Base-by-base conservation (phyloP, 2,797 vertebrate species). In the Trichosurus vulpecula region DNA sequence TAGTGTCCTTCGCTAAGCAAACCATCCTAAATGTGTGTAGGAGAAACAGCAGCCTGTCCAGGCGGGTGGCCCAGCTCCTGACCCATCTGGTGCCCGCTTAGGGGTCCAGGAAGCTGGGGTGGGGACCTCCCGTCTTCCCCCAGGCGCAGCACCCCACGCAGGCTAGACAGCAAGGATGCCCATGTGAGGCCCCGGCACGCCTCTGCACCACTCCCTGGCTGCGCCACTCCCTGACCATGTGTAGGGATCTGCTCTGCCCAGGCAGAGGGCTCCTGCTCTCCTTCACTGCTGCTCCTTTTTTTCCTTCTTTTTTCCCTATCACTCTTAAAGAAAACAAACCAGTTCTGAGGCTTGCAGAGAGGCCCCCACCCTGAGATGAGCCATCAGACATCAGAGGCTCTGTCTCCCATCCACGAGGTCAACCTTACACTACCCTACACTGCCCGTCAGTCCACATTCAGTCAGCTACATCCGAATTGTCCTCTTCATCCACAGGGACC, bases 401-500 rank as follows among this genome's bases (percentile, higher is more conserved):
- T 41, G 31, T 66, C 97, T 98, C 96, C 96, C 98, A 97, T 97
- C 98, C 98, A 93, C 97, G 97, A 98, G 97, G 97, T 97, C 97
- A 97, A 97, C 98, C 74, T 98, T 97, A 98, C 98, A 98, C 92
- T 98, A 98, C 98, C 74, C 98, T 97, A 98, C 98, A 98, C 92
- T 98, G 98, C 98, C 95, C 98, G 96, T 98, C 98, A 98, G 97
- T 98, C 98, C 98, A 98, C 9, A 81, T 98, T 98, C 98, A 98
- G 98, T 98, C 98, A 98, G 98, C 98, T 98, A 98, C 98, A 99
- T 98, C 98, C 97, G 94, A 99, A 98, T 98, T 99, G 98, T 98
- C 98, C 98, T 99, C 98, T 99, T 99, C 99, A 98, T 99, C 98
- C 98, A 98, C 98, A 99, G 98, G 98, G 97, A 98, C 98, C 97